Evolutionary conservation across 2,888 invertebrate genomes (phyloP), one percentile per base, ranked within the genome.

Genomic region (Actias luna): DNA sequence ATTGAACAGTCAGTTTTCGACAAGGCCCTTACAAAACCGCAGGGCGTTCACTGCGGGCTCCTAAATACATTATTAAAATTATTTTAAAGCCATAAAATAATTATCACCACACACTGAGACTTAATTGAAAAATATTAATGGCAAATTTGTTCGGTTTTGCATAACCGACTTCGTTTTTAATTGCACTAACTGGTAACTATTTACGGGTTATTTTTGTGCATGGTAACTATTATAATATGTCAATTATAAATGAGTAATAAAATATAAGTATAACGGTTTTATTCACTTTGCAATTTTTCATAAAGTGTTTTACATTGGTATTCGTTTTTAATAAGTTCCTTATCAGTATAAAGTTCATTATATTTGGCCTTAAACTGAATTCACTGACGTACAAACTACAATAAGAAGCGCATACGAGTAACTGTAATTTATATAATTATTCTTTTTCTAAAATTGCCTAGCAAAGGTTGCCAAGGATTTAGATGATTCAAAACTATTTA

Each of bases 11-110:
- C 76, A 78, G 71, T 71, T 71, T 64, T 65, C 36, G 36, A 63
- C 46, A 63, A 72, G 64, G 69, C 78, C 76, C 76, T 68, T 67
- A 60, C 68, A 74, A 42, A 80, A 90, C 90, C 90, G 71, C 90
- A 91, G 87, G 89, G 88, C 87, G 89, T 84, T 63, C 89, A 83
- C 87, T 76, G 82, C 84, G 82, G 85, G 83, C 70, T 76, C 78
- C 84, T 79, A 84, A 81, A 78, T 64, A 75, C 69, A 78, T 80
- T 78, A 81, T 84, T 84, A 82, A 78, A 81, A 61, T 52, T 58
- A 42, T 52, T 64, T 61, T 58, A 61, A 61, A 35, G 58, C 31
- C 36, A 50, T 50, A 61, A 52, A 61, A 59, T 50, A 50, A 61
- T 64, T 61, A 39, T 36, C 16, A 52, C 35, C 58, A 27, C 64